phyloP scores from a whole-genome alignment of 2,797 vertebrate species.

The Uromys caudimaculatus region DNA sequence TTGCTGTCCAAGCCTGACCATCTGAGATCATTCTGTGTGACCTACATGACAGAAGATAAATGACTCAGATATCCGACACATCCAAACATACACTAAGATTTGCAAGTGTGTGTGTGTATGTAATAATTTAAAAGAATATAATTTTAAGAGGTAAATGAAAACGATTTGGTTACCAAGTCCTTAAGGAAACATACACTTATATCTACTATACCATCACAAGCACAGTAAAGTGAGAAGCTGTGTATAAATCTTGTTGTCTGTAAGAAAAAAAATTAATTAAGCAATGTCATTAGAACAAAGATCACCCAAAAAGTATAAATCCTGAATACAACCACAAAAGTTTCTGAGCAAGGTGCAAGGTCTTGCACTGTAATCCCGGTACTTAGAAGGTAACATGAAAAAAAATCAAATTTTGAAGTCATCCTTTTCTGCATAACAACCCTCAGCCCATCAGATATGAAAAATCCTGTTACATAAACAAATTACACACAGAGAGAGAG shows the following conservation, averaged over 20 bases:
- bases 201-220: neutral
- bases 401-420: neutral
- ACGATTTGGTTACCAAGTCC: neutral
- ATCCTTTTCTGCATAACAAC: neutral
- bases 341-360: too few relatives aligned
- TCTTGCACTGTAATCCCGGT: neutral
- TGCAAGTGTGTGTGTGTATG: neutral
- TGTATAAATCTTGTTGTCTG: neutral
- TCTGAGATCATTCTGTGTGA: neutral
- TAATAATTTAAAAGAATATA: neutral
- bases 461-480: neutral
- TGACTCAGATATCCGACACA: neutral
- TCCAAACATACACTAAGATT: neutral
- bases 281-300: neutral
- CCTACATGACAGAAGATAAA: neutral
- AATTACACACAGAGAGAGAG: neutral
- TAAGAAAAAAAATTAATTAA: neutral
- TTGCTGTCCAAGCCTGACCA: neutral
- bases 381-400: neutral
- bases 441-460: neutral
- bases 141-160: neutral
- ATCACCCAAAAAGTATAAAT: neutral
- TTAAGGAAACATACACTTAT: neutral
- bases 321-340: neutral
- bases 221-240: neutral